phyloP scores from a whole-genome alignment of 2,113 vertebrate genomes.

The Nannobrachium achirus region DNA sequence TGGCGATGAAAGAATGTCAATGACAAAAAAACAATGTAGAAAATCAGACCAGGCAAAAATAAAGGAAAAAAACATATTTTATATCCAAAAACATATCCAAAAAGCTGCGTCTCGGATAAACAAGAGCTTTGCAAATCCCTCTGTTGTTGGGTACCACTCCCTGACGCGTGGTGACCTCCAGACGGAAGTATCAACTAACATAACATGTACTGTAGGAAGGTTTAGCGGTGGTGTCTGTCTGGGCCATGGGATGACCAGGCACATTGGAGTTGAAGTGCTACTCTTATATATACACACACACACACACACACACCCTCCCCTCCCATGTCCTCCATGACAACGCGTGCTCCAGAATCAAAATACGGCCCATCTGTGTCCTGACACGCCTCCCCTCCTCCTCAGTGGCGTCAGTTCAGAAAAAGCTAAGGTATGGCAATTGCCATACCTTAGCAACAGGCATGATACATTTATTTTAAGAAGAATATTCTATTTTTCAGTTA shows the following conservation, averaged over 20 bases:
- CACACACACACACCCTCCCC: constrained; percentile 46
- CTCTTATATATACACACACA: constrained; percentile 58
- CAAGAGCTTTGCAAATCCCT: constrained; percentile 25
- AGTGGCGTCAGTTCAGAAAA: no score
- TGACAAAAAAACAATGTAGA: not conserved
- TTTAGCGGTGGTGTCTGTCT: not conserved
- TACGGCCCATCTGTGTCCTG: constrained; percentile 62
- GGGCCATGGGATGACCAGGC: constrained; percentile 74
- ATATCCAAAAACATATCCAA: constrained; percentile 53
- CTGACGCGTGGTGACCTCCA: constrained; percentile 35
- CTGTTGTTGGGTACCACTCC: constrained; percentile 5
- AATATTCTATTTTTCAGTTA: no score
- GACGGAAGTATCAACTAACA: constrained; percentile 16
- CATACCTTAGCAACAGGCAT: no score
- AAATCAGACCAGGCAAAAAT: not conserved
- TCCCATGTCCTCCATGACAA: constrained; percentile 69
- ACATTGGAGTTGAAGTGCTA: constrained; percentile 70
- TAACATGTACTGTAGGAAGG: not conserved
- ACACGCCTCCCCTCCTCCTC: constrained; percentile 66
- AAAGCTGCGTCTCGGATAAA: constrained; percentile 15
- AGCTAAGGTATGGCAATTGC: no score
- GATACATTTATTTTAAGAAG: no score
- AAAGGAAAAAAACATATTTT: not conserved
- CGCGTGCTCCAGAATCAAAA: constrained; percentile 69
- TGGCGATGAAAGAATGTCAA: not conserved